Evolutionary conservation across 2,113 vertebrate species (phyloP), one percentile per base, ranked within the genome.

Genomic region (Tursiops truncatus): DNA sequence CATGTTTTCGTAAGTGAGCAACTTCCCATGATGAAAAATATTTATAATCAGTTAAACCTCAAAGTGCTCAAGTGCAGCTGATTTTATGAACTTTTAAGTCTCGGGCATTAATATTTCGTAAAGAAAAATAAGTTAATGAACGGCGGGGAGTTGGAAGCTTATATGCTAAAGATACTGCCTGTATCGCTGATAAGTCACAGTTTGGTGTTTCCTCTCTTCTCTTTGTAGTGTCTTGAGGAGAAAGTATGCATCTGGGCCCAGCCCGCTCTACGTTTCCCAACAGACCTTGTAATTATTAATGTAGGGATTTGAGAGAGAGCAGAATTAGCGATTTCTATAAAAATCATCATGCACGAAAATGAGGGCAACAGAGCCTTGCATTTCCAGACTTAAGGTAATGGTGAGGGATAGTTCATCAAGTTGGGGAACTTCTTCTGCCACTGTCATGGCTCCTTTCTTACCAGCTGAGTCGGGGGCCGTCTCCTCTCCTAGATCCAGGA

Each of bases 401-500:
- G 7, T 13, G 31, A 68, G 14, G 5, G 14, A 11, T 77, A 8
- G 44, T 15, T 14, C 9, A 0, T 18, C 53, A 3, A 5, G 38
- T 12, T 15, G 13, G 2, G 25, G 36, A 5, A 9, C 33, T 18
- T 38, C 33, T 6, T 38, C 86, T 15, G 67, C 47, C 33, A 0
- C 17, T 1, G 0, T 11, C 38, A 15, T 15, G 31, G 25, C 58
- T 11, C 28, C 15, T 0, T 4, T 28, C 18, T 7, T 17, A 53
- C 15, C 1, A 0, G 28, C 60, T 8, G 25, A 31, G 5, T 3
- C 1, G 0, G 10, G 68, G 20, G 33, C 56, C 4, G 4, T 33
- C 20, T 67, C 20, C 18, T 80, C 33, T 1, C 53, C 0, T 0
- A 20, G 50, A 3, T 31, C 71, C 28, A 31, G 44, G 6, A 28